Conservation (phyloP, 2,888 invertebrate genomes). For the Drosophila borborema region DNA sequence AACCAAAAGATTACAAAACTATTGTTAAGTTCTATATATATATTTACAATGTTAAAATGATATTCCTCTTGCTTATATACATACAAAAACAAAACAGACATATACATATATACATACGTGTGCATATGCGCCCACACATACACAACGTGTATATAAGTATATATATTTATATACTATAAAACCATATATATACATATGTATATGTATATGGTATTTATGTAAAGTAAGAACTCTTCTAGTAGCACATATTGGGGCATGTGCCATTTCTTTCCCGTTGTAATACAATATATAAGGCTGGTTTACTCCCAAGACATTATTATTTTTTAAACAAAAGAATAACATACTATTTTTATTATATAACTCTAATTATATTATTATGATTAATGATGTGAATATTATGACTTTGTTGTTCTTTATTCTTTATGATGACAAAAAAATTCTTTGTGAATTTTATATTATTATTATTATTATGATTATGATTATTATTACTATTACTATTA, state of each 20-base stretch:
- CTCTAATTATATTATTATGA: constrained; percentile 24
- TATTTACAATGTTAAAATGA: constrained; percentile 71
- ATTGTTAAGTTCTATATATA: constrained; percentile 71
- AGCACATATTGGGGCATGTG: constrained; percentile 63
- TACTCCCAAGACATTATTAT: constrained; percentile 85
- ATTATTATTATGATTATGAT: neutral
- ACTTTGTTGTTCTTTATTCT: constrained; percentile 51
- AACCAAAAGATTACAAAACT: constrained; percentile 51
- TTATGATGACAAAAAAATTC: constrained; percentile 27
- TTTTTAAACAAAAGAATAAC: constrained; percentile 47
- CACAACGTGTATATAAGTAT: neutral
- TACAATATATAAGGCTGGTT: constrained; percentile 85
- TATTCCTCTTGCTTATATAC: constrained; percentile 80
- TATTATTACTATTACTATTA: constrained; percentile 6
- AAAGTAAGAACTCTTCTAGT: constrained; percentile 35
- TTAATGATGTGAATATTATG: constrained; percentile 40
- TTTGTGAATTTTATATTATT: constrained; percentile 38
- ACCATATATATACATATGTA: constrained; percentile 3
- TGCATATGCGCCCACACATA: constrained; percentile 40
- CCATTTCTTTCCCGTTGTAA: constrained; percentile 80
- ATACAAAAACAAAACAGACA: constrained; percentile 36
- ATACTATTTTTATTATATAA: constrained; percentile 22
- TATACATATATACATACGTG: constrained; percentile 35
- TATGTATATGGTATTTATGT: too few relatives aligned
- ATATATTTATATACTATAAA: neutral